Base-by-base conservation (phyloP, 2,888 invertebrate species). In the Rhingia campestris region DNA sequence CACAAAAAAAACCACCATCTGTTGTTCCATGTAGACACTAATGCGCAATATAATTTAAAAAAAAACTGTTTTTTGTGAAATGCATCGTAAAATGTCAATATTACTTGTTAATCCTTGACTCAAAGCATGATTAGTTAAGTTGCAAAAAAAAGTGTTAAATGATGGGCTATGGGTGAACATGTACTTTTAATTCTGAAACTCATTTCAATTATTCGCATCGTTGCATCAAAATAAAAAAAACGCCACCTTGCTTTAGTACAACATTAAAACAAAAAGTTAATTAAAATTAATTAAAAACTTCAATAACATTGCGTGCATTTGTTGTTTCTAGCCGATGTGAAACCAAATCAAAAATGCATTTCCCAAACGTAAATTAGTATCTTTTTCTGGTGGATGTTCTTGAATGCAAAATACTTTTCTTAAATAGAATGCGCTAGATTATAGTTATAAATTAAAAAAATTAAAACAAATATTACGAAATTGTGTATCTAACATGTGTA, bases 61-160 rank as follows among this genome's bases (percentile, higher is more conserved):
- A 9, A 43, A 61, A 47, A n/a, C 32, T 54, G 66, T 53, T 81
- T 66, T 37, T 67, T 72, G 41, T 72, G 63, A 63, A 77, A 72
- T 67, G 81, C 66, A 72, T 75, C 56, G 67, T 43, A 39, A 73
- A 61, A 53, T 64, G 30, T 76, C 63, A 77, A 67, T 76, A 72
- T 66, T 58, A 61, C 76, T 64, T 66, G 70, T 82, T 61, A 77
- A 73, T 63, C 77, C 72, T 72, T 77, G 77, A 73, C 56, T 72
- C 61, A 66, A 72, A 77, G 81, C 81, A 82, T 82, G 81, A 58
- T 4, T 35, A 77, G 53, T 74, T 74, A 49, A n/a, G 43, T 61
- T 61, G 33, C 32, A 61, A 12, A 33, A 69, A 12, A 47, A 22
- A 32, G 10, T 37, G 47, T 58, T 51, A 6, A 35, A 35, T 37